Conservation (phyloP, 2,888 invertebrate genomes). For the Cephus pulcher region DNA sequence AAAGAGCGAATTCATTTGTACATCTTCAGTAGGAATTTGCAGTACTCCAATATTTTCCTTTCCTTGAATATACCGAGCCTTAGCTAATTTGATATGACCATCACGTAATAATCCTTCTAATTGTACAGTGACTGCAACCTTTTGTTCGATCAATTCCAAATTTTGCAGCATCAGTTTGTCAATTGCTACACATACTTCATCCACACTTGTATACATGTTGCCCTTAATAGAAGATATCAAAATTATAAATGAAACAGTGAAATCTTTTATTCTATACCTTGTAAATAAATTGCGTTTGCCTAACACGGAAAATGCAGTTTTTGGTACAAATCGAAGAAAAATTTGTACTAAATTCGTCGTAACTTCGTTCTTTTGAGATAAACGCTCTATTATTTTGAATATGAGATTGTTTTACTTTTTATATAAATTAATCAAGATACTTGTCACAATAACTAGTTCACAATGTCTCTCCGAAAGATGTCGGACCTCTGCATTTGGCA, state of each 20-base stretch:
- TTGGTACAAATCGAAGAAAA: neutral
- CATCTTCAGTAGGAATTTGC: constrained; percentile 76
- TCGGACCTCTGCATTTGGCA: constrained; percentile 27
- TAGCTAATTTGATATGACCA: constrained; percentile 81
- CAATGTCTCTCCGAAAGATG: neutral
- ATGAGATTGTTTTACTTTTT: neutral
- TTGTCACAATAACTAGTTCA: neutral
- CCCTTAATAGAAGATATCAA: neutral
- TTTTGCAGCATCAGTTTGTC: constrained; percentile 78
- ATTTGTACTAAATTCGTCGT: neutral
- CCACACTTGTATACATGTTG: constrained; percentile 45
- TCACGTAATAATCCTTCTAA: constrained; percentile 77
- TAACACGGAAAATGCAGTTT: neutral
- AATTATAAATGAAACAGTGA: neutral
- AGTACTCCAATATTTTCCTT: constrained; percentile 77
- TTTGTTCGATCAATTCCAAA: constrained; percentile 80
- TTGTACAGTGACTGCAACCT: constrained; percentile 75
- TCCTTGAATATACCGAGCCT: constrained; percentile 83
- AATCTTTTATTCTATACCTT: neutral
- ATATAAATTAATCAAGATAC: neutral
- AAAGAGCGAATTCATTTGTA: constrained; percentile 53
- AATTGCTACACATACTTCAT: constrained; percentile 71
- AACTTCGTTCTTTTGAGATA: neutral
- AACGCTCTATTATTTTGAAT: neutral
- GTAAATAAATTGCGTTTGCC: neutral